Evolutionary conservation across 1,140 invertebrate genomes (phyloP), one percentile per base, ranked within the genome.

Genomic region (Leptinotarsa lineolata): DNA sequence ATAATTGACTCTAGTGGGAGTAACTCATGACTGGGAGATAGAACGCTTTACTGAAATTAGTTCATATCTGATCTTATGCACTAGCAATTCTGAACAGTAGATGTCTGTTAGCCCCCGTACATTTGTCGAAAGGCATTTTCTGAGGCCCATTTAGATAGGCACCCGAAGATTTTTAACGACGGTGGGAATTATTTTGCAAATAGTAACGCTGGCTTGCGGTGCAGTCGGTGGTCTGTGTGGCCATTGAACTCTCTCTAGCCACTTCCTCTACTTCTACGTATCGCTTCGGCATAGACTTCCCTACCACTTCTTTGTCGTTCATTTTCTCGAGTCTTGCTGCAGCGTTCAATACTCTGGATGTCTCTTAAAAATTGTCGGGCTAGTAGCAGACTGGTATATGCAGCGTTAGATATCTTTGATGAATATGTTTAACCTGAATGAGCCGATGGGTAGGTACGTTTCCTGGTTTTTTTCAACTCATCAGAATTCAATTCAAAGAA

Each of bases 211-310:
- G 48, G 48, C n/a, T 11, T 54, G 48, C 48, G 48, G 48, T 54
- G 48, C 48, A 54, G 48, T 54, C 48, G 48, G 48, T 54, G 48
- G 48, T 54, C 48, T 54, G 48, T 54, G 48, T 54, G 48, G 48
- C 16, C 48, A 54, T 54, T 54, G 48, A 54, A 54, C 48, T 54
- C 48, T 54, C 48, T 54, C 48, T 54, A 54, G 48, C 48, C 48
- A 54, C 48, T 54, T 54, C 48, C 48, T 54, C 13, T 54, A 54
- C 48, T 13, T 16, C 48, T 16, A 54, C 48, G 13, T 16, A 54
- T 4, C n/a, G 48, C 48, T 54, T 54, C 48, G 48, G 48, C 16
- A 54, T 54, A 54, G 48, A 8, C 48, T 54, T 3, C 3, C 13
- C 12, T 54, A n/a, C 48, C n/a, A 16, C 15, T 54, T 39, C 8